These are phyloP conservation scores for Tricholaema leucomelas DNA, from an alignment of 2,113 vertebrate genomes.

Conservation along the genomic window DNA sequence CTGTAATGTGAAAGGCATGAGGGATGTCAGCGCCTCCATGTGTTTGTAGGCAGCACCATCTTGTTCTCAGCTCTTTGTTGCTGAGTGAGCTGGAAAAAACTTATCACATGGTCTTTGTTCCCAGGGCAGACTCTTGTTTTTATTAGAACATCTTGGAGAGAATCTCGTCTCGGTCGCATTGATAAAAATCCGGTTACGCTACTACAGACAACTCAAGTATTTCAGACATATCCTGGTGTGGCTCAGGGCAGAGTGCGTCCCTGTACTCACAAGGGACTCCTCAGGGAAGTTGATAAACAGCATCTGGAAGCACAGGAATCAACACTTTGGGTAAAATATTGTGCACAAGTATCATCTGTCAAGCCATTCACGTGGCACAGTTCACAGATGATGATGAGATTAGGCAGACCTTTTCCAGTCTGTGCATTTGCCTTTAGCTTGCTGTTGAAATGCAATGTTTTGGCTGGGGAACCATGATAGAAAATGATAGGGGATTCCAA, in stretches of 20 bases:
- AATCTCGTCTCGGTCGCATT: neutral
- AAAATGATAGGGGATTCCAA: slow-evolving; percentile 5
- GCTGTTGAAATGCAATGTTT: neutral
- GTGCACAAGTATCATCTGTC: neutral
- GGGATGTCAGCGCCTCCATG: neutral
- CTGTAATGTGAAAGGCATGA: neutral
- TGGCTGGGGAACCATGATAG: neutral
- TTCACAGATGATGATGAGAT: slow-evolving; percentile 5
- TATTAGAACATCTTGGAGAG: slow-evolving; percentile 44
- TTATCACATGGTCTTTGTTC: slow-evolving; percentile 2
- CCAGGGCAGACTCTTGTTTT: slow-evolving; percentile 38
- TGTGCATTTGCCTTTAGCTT: neutral
- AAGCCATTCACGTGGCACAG: neutral
- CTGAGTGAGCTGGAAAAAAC: slow-evolving; percentile 12
- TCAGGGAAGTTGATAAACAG: neutral
- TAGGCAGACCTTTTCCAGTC: slow-evolving; percentile 5
- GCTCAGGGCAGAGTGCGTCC: slow-evolving; percentile 4
- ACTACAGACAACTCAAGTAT: neutral
- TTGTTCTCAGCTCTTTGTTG: neutral
- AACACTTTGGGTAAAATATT: neutral
- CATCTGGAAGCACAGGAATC: slow-evolving; percentile 12
- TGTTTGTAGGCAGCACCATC: neutral
- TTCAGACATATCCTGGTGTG: slow-evolving; percentile 9
- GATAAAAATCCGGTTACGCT: slow-evolving; percentile 49
- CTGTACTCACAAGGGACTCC: neutral